Conservation (phyloP, 2,888 invertebrate genomes). For the Erebia epiphron region DNA sequence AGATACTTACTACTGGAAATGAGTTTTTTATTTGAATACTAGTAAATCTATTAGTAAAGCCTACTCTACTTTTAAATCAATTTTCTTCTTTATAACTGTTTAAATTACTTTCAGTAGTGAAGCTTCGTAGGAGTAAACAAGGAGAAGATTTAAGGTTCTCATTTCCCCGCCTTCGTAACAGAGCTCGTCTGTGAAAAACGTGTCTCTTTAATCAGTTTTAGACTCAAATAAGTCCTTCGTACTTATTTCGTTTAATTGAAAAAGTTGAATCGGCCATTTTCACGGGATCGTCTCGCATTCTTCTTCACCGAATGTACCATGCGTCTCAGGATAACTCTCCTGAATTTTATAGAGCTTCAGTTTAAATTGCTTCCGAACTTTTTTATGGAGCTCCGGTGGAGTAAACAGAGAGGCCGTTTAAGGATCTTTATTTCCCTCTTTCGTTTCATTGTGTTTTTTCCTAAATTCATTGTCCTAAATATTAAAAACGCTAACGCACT, state of each 20-base stretch:
- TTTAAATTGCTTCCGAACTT: slow-evolving; percentile 42
- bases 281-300: slow-evolving; percentile 60
- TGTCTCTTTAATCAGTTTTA: slow-evolving; percentile 33
- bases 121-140: not conserved
- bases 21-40: not conserved
- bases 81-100: not conserved
- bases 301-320: slow-evolving; percentile 39
- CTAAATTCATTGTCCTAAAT: too few species aligned
- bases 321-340: slow-evolving; percentile 43
- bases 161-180: not conserved
- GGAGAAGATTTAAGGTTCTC: not conserved
- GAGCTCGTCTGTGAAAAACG: not conserved
- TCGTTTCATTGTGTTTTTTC: slow-evolving; percentile 24
- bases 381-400: slow-evolving; percentile 36
- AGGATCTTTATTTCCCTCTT: slow-evolving; percentile 28
- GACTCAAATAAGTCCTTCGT: slow-evolving; percentile 47
- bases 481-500: too few species aligned
- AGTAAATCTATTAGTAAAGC: not conserved
- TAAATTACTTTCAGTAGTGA: not conserved
- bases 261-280: slow-evolving; percentile 74
- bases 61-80: not conserved
- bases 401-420: slow-evolving; percentile 37
- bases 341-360: slow-evolving; percentile 41
- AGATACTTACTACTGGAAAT: not conserved
- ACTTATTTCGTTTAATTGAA: slow-evolving; percentile 45